Percentiles rank a stretch among this genome's conserved stretches.
Evolutionary conservation across 2,113 vertebrate genomes (phyloP).

Genomic region (Micronycteris hirsuta): DNA sequence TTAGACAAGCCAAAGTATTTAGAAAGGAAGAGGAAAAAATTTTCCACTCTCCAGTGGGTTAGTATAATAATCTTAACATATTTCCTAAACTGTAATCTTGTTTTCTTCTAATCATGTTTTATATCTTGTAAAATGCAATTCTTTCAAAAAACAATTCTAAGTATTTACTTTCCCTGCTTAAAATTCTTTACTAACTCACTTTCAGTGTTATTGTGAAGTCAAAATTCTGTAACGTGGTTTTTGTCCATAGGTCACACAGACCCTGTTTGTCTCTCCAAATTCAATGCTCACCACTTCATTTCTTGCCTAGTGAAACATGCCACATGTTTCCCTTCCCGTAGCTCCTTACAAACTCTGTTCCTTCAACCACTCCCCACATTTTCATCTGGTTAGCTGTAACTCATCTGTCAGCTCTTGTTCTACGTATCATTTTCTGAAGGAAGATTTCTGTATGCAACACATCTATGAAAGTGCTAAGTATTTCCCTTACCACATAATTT

Average conservation of each 20-base stretch:
- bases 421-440: background rate
- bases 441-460: background rate
- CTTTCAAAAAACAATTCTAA: background rate
- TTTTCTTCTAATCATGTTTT: background rate
- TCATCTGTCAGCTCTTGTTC: background rate
- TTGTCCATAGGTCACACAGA: background rate
- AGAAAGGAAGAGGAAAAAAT: background rate
- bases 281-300: background rate
- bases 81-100: background rate
- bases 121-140: background rate
- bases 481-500: background rate
- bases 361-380: background rate
- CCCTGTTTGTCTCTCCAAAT: background rate
- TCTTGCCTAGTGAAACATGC: background rate
- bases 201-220: background rate
- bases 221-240: background rate
- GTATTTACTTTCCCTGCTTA: background rate
- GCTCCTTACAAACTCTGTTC: background rate
- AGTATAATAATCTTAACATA: background rate
- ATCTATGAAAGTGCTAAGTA: background rate
- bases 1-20: background rate
- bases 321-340: accelerated
- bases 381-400: background rate
- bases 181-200: background rate
- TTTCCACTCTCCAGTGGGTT: background rate